These are phyloP conservation scores for Carcinoscorpius rotundicauda DNA, from an alignment of 1,140 invertebrate genomes.

Conservation along the genomic window DNA sequence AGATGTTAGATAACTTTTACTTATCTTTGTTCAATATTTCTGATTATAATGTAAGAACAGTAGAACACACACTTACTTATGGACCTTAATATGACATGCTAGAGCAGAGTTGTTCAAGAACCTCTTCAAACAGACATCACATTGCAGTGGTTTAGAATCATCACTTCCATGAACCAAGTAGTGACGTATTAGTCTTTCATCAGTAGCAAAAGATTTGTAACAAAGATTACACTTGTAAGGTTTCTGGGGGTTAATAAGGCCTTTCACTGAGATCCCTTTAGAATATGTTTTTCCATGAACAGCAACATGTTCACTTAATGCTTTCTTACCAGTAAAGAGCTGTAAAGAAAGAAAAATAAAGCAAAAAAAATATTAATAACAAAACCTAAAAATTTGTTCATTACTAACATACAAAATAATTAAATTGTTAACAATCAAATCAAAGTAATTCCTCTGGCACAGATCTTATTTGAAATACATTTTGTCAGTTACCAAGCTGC, in stretches of 20 bases:
- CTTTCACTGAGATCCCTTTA: too few species aligned
- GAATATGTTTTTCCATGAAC: constrained; percentile 36
- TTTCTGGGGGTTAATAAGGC: constrained; percentile 30
- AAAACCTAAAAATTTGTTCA: too few species aligned
- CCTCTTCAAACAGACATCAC: constrained; percentile 48
- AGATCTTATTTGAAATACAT: too few species aligned
- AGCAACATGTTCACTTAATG: constrained; percentile 43
- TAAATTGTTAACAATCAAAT: too few species aligned
- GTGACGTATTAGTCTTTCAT: constrained; percentile 51
- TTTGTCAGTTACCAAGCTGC: too few species aligned
- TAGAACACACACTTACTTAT: constrained; percentile 28
- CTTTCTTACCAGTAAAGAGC: constrained; percentile 37
- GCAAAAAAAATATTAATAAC: too few species aligned
- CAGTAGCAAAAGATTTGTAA: constrained; percentile 50
- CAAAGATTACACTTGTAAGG: constrained; percentile 48
- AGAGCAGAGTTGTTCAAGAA: constrained; percentile 63
- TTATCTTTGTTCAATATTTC: too few species aligned
- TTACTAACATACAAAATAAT: too few species aligned
- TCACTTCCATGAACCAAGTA: constrained; percentile 55
- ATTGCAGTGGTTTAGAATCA: constrained; percentile 53
- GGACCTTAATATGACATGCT: constrained; percentile 57
- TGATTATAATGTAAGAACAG: too few species aligned
- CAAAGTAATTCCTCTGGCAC: too few species aligned
- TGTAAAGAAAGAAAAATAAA: constrained; percentile 9
- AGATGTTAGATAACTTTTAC: too few species aligned